Evolutionary conservation across 2,113 vertebrate species (phyloP), one percentile per base, ranked within the genome.

Genomic region (Caranx melampygus): DNA sequence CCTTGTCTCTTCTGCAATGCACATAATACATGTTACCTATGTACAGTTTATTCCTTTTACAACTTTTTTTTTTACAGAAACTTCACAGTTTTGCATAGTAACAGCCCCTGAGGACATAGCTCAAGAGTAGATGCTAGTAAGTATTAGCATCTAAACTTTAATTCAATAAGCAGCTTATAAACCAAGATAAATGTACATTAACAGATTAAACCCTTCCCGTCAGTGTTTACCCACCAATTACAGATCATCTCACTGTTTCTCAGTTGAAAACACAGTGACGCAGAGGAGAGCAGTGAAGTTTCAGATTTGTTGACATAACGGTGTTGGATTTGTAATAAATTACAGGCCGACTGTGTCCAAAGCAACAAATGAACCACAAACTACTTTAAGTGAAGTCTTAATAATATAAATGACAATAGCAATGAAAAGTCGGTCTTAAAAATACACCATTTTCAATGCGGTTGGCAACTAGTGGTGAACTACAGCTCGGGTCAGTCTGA

Each of bases 321-420:
- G 3, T 4, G 7, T 0, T 44, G 37, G 1, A 0, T 72, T 3
- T 12, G n/a, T 3, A 4, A n/a, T 10, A 52, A 1, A 10, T 0
- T 44, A 8, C 7, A 2, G 47, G 68, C 84, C 79, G 79, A 85
- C 2, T 57, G 4, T 2, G 0, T 0, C 16, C 0, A 0, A 47
- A 55, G 0, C 16, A 0, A 1, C 5, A 20, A 1, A 0, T 14
- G 2, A 74, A 42, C 10, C 0, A 12, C 0, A 6, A 2, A 18
- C 1, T 0, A 21, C 0, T 12, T 15, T 0, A 42, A 37, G 0
- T 34, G 0, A 0, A n/a, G 5, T 59, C 0, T 0, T 20, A 14
- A 14, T 2, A 0, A 1, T 7, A 40, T n/a, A 0, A 31, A 45
- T 3, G 31, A 16, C 0, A 20, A 1, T 0, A 0, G 5, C 0